A percentile compares a stretch with the other conserved stretches of the same genome.
phyloP scores from a whole-genome alignment of 1,140 invertebrate species.

The Antheraea mylitta region DNA sequence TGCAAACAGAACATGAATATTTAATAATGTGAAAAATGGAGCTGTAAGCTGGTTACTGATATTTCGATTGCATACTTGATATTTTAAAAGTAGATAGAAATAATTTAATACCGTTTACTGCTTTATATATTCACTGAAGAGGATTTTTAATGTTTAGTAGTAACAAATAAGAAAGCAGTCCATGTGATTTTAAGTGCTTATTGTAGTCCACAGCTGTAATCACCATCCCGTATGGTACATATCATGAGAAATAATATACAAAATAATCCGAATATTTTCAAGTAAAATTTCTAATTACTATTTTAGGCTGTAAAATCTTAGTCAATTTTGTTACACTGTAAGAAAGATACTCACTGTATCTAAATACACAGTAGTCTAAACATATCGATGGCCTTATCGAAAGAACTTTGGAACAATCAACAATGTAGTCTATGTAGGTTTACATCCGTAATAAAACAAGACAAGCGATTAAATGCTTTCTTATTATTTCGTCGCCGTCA shows the following conservation, averaged over 20 bases:
- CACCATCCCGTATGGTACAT: too few relatives aligned
- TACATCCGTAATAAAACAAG: constrained; percentile 2
- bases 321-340: background rate
- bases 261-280: background rate
- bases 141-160: too few relatives aligned
- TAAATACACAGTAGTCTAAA: background rate
- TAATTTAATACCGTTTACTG: too few relatives aligned
- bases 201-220: too few relatives aligned
- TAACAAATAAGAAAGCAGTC: too few relatives aligned
- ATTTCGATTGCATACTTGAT: too few relatives aligned
- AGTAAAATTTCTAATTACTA: background rate
- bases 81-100: too few relatives aligned
- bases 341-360: background rate
- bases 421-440: constrained; percentile 1
- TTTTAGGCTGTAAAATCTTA: background rate
- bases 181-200: too few relatives aligned
- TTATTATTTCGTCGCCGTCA: background rate
- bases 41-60: too few relatives aligned
- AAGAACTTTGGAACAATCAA: background rate
- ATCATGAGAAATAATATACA: background rate
- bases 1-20: too few relatives aligned
- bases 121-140: too few relatives aligned
- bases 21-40: too few relatives aligned
- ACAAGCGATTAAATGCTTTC: constrained; percentile 7
- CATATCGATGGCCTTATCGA: background rate